phyloP scores from a whole-genome alignment of 2,888 invertebrate genomes.

The Leucophenga montana region DNA sequence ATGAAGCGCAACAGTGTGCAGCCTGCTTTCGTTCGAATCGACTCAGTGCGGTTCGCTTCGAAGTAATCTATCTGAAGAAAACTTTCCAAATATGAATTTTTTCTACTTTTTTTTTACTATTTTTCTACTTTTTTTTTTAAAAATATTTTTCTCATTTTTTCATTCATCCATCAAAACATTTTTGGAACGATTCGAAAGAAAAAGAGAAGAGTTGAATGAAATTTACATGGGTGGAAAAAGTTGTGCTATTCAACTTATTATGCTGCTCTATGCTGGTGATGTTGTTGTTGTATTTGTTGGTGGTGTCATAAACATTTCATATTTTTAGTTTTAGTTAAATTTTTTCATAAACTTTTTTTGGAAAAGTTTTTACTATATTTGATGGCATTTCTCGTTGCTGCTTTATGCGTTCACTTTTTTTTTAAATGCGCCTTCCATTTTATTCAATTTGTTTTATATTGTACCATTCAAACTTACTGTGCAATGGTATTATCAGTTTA shows the following conservation, averaged over 20 bases:
- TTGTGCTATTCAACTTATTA: conserved; percentile 23
- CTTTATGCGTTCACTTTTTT: conserved; percentile 22
- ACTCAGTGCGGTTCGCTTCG: too few relatives aligned
- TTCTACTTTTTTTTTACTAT: background rate
- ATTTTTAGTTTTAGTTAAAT: conserved; percentile 6
- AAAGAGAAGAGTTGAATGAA: conserved; percentile 24
- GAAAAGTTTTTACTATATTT: conserved; percentile 3
- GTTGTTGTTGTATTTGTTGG: conserved; percentile 24
- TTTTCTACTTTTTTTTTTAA: conserved; percentile 31
- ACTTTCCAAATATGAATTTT: conserved; percentile 28
- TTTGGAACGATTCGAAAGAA: background rate
- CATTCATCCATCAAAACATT: background rate
- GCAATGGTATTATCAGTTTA: too few relatives aligned
- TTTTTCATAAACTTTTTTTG: background rate
- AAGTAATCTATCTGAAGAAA: conserved; percentile 1
- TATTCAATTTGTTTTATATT: background rate
- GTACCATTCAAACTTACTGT: too few relatives aligned
- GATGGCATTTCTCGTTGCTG: conserved; percentile 23
- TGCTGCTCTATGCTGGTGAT: background rate
- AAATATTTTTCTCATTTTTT: conserved; percentile 25
- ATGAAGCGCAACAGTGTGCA: too few relatives aligned
- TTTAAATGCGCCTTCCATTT: conserved; percentile 17
- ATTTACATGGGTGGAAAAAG: conserved; percentile 32
- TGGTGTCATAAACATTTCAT: conserved; percentile 27
- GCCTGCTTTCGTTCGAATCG: too few relatives aligned